Evolutionary conservation across 2,113 vertebrate species (phyloP).

Genomic region (Verasper variegatus): DNA sequence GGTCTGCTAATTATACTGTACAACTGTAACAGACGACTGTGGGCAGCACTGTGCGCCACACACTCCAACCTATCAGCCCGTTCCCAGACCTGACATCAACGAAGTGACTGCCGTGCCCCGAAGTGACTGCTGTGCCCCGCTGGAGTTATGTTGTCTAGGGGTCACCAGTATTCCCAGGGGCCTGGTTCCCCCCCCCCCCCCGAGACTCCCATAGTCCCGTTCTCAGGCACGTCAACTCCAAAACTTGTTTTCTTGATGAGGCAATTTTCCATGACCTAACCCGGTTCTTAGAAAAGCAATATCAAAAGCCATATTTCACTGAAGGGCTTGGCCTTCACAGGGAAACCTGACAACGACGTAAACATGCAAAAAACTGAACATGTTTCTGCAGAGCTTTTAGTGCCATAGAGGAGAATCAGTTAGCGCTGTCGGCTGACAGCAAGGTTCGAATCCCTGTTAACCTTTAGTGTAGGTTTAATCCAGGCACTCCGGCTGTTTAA

Average conservation of each 20-base stretch:
- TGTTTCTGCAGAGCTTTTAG: not conserved
- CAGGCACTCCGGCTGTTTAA: too few relatives aligned
- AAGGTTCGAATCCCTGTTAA: not conserved
- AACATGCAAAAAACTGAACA: not conserved
- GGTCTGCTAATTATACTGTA: slow-evolving; percentile 10
- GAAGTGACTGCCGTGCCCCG: slow-evolving; percentile 52
- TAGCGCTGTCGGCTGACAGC: not conserved
- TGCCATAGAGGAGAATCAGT: not conserved
- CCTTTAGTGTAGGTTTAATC: too few relatives aligned
- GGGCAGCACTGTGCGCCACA: not conserved
- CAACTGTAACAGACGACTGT: not conserved
- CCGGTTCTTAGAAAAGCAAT: slow-evolving; percentile 31
- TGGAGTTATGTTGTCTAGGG: slow-evolving; percentile 45
- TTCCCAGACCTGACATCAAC: slow-evolving; percentile 66
- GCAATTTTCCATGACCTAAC: slow-evolving; percentile 60
- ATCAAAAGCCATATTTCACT: slow-evolving; percentile 37
- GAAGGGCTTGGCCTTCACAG: not conserved
- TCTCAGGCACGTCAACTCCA: slow-evolving; percentile 67
- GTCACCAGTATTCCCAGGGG: slow-evolving; percentile 67
- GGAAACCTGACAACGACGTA: not conserved
- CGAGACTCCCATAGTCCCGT: slow-evolving; percentile 49
- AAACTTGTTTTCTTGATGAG: slow-evolving; percentile 37
- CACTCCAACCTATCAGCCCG: slow-evolving; percentile 17
- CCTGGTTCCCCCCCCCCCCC: slow-evolving; percentile 42
- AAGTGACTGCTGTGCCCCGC: slow-evolving; percentile 48